Base-by-base conservation (phyloP, 2,113 vertebrate species). In the Naja naja region DNA sequence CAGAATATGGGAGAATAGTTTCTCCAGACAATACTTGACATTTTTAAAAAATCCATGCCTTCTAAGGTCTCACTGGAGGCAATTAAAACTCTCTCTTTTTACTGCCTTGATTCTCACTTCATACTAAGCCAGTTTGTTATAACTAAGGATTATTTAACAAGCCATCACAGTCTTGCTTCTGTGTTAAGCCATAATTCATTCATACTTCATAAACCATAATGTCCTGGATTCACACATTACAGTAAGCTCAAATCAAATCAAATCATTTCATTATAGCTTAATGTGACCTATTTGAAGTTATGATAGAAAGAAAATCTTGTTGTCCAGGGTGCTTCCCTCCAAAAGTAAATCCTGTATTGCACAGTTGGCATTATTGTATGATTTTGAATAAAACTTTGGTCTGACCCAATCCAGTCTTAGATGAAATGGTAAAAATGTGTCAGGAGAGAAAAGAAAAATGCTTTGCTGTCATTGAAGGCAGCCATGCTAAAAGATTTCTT, bases 1-100 rank as follows among this genome's bases (percentile, higher is more conserved):
- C 43, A 39, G 45, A 54, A 25, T 30, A 88, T 45, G 94, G 3
- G 43, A 11, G 88, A 52, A 87, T 53, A 91, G 69, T 91, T 91
- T 8, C 43, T 91, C 45, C 56, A 74, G 90, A 94, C n/a, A 95
- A 4, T 54, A 90, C 16, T 92, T 87, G 20, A 43, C 89, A 53
- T 45, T 94, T 91, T 89, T 1, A 22, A 81, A 81, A 81, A 39
- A 81, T 81, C 52, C 5, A 1, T 95, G 90, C 93, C 85, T 91
- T 94, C 8, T 11, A 52, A 53, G 27, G 45, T 20, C 85, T 30
- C 5, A 27, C 85, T 87, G 45, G 45, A 47, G 12, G 85, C 22
- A 49, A 49, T 52, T 87, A 30, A 47, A 87, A 27, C 25, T 16
- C 47, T 3, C 18, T 81, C 18, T 22, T 43, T 81, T 81, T 81